Conservation (phyloP, 2,113 vertebrate species). For the Anseranas semipalmata region DNA sequence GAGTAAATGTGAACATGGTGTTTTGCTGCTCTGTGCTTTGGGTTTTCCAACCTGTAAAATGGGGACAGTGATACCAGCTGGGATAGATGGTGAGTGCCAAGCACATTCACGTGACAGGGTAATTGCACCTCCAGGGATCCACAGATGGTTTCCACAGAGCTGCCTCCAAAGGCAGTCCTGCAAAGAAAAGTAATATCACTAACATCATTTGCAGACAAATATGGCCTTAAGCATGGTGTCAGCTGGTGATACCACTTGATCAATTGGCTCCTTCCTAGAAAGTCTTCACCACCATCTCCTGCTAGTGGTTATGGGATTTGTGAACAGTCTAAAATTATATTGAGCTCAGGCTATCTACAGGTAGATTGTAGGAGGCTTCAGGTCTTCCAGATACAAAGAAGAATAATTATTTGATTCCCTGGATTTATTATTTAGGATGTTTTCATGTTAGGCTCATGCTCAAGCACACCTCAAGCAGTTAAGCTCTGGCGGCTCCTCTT, state of each 20-base stretch:
- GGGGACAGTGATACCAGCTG: background rate
- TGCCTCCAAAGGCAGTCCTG: background rate
- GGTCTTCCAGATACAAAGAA: background rate
- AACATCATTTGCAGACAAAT: background rate
- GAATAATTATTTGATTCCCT: background rate
- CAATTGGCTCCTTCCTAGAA: background rate
- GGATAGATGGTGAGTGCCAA: background rate
- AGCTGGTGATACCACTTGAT: background rate
- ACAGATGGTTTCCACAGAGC: background rate
- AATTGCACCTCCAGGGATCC: conserved; percentile 1
- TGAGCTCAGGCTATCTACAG: background rate
- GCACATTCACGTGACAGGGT: background rate
- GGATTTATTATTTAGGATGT: background rate
- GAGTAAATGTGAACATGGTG: background rate
- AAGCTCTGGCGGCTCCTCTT: background rate
- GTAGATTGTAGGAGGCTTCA: background rate
- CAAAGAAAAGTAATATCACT: background rate
- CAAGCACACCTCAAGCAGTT: background rate
- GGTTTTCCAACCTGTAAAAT: background rate
- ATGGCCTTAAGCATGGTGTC: background rate
- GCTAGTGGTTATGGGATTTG: background rate
- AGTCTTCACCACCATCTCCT: background rate
- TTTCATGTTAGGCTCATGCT: background rate
- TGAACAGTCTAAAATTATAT: background rate
- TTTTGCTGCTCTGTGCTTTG: background rate